phyloP scores from a whole-genome alignment of 2,888 invertebrate genomes.

The Orgyia antiqua region DNA sequence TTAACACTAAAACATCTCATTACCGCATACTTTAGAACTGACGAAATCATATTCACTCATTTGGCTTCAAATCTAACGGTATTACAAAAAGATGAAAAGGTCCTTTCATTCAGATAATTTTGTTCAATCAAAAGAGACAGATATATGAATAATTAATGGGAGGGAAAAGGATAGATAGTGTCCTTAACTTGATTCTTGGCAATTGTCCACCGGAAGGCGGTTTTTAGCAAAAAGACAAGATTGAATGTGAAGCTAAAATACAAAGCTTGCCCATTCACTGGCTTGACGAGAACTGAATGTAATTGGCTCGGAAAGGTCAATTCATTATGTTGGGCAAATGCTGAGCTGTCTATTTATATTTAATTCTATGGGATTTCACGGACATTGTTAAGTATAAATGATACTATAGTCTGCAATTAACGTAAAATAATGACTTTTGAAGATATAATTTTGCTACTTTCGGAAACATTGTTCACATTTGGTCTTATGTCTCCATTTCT shows the following conservation, averaged over 20 bases:
- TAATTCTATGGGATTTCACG: too few relatives aligned
- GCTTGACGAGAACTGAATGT: slow-evolving; percentile 42
- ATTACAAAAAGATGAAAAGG: slow-evolving; percentile 68
- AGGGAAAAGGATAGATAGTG: slow-evolving; percentile 34
- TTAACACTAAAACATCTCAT: slow-evolving; percentile 33
- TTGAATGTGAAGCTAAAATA: slow-evolving; percentile 61
- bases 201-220: slow-evolving; percentile 75
- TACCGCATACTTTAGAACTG: slow-evolving; percentile 44
- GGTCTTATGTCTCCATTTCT: too few relatives aligned
- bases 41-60: slow-evolving; percentile 66
- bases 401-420: too few relatives aligned
- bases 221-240: slow-evolving; percentile 64
- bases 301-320: slow-evolving; percentile 54
- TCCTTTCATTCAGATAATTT: slow-evolving; percentile 72
- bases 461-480: too few relatives aligned
- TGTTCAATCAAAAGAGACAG: slow-evolving; percentile 39
- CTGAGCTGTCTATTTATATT: too few relatives aligned
- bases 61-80: slow-evolving; percentile 56
- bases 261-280: slow-evolving; percentile 65
- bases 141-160: slow-evolving; percentile 25
- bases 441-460: too few relatives aligned
- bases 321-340: slow-evolving; percentile 22
- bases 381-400: too few relatives aligned
- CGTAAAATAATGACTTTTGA: too few relatives aligned
- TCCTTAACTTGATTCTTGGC: slow-evolving; percentile 67